Evolutionary conservation across 2,113 vertebrate species (phyloP), one percentile per base, ranked within the genome.

Genomic region (Phaethornis superciliosus): DNA sequence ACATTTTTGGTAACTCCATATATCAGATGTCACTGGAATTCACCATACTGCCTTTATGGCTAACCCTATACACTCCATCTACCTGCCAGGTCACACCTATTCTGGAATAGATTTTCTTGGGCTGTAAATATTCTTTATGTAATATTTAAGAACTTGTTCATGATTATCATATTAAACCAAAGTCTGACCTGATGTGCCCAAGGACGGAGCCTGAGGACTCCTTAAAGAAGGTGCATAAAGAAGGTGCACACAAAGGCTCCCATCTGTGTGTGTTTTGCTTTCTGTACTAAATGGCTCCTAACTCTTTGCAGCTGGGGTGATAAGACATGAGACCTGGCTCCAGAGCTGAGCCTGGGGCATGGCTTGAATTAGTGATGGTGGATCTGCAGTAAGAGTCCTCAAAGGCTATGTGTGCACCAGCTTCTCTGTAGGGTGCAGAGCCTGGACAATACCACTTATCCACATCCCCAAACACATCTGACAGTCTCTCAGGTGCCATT

Each of bases 61-160:
- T 76, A 33, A 30, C 82, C 20, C 63, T 32, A 1, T 28, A 17
- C 0, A 3, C 1, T 82, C 15, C 18, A 21, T 32, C 26, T 82
- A 49, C 9, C 9, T 82, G 18, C 4, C 7, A n/a, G 17, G 21
- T 27, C 28, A 55, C 0, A 40, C 6, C 4, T 78, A 3, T 58
- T 81, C 55, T 68, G 70, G 65, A 87, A 81, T 12, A 86, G 37
- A 56, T 81, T 80, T 85, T 81, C 69, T 74, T 6, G 0, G 67
- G 24, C 30, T 65, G 59, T 51, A 77, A 90, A 54, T 54, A 80
- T 7, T 15, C 13, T 51, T 62, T n/a, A 24, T 9, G 5, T 13
- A 35, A 58, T 3, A 26, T 4, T 6, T 52, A 33, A 68, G 70
- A 82, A 42, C 9, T 8, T 21, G 20, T 42, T 63, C 69, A 60